Base-by-base conservation (phyloP, 1,140 invertebrate genomes). In the Drosophila melanica region DNA sequence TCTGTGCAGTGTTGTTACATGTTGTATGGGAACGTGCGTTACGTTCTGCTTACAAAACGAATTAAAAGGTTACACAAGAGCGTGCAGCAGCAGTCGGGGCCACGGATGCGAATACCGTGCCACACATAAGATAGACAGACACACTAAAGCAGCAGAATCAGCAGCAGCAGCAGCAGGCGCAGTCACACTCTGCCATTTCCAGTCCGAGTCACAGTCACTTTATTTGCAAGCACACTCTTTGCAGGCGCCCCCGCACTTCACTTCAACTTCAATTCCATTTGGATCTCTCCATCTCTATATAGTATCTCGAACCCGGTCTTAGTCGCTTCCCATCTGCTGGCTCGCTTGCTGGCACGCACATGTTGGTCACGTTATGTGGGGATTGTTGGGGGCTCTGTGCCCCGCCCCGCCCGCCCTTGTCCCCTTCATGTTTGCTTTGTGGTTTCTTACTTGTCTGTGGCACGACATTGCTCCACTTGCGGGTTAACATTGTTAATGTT, bases 1-100 rank as follows among this genome's bases (percentile, higher is more conserved):
- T 51, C 37, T 45, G 30, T 14, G 11, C 47, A 37, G 37, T 60
- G 41, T 59, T 68, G 66, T 65, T 69, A 7, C 27, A 27, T 23
- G 63, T 65, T 77, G 73, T 75, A 77, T 90, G 79, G 73, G 67
- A 84, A 82, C 78, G 81, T 82, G 81, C 87, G 86, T 90, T 82
- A 82, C 82, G 79, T 90, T 90, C 81, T 90, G 86, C 86, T 90
- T 90, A 90, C 86, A 90, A 90, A 90, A 90, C 86, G 87, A 87
- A 90, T 90, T 90, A 90, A 90, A 90, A 90, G 87, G 87, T 90
- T 90, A 82, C 81, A 90, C 81, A 90, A 86, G 79, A 73, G 87
- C 74, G 78, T 87, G 78, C 81, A 86, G 47, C 66, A 79, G 63
- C 75, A 64, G 77, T 54, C 39, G 60, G 57, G 67, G 64, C 62